These are phyloP conservation scores for Exocentrus adspersus DNA, from an alignment of 2,888 invertebrate species.

Conservation along the genomic window DNA sequence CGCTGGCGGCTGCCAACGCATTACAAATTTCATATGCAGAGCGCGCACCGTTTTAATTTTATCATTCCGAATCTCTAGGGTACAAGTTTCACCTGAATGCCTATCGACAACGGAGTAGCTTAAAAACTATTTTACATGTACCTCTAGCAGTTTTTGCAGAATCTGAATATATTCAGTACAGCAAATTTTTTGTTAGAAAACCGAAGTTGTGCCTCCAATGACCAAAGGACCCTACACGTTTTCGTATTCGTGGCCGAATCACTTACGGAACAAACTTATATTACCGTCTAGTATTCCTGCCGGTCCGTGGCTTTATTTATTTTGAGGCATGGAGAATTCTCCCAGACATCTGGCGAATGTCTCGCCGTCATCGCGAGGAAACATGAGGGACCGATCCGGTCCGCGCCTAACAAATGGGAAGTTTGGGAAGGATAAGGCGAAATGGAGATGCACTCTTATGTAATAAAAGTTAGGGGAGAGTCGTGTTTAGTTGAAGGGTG, in stretches of 20 bases:
- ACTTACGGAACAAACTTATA: background rate
- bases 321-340: background rate
- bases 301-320: background rate
- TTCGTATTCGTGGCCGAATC: background rate
- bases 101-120: too few relatives aligned
- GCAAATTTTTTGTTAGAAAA: too few relatives aligned
- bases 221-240: too few relatives aligned
- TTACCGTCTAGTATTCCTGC: background rate
- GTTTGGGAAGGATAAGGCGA: background rate
- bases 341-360: conserved; percentile 12
- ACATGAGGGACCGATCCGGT: conserved; percentile 7
- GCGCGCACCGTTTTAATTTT: too few relatives aligned
- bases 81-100: too few relatives aligned
- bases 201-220: too few relatives aligned
- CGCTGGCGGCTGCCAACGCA: background rate
- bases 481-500: too few relatives aligned
- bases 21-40: too few relatives aligned
- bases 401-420: background rate
- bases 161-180: too few relatives aligned
- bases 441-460: background rate
- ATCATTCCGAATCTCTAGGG: too few relatives aligned
- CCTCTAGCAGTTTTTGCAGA: too few relatives aligned
- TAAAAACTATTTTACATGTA: too few relatives aligned
- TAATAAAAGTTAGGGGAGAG: background rate
- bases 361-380: background rate